Evolutionary conservation across 2,113 vertebrate genomes (phyloP).

Genomic region (Xenopus tropicalis): DNA sequence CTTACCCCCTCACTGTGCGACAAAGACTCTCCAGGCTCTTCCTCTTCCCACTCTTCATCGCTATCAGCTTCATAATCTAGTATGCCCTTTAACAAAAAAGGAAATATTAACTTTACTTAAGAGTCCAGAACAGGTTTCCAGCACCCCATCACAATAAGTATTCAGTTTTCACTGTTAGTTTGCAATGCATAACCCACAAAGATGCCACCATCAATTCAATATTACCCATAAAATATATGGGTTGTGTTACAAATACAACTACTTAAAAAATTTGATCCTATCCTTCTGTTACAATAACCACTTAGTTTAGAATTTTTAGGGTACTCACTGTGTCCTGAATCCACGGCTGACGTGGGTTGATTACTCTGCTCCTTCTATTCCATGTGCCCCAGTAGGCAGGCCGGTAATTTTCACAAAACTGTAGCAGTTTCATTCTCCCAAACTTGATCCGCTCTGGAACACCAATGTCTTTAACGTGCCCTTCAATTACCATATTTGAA

Average conservation of each 20-base stretch:
- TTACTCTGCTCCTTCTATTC: constrained; percentile 73
- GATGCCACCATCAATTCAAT: too few species aligned
- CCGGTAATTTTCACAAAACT: constrained; percentile 89
- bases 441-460: constrained; percentile 71
- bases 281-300: too few species aligned
- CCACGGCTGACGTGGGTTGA: constrained; percentile 79
- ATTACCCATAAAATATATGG: too few species aligned
- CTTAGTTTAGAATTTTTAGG: neutral
- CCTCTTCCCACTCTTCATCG: constrained; percentile 98
- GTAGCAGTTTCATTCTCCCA: constrained; percentile 89
- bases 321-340: constrained; percentile 76
- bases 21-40: constrained; percentile 93
- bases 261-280: too few species aligned
- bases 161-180: too few species aligned
- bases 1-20: constrained; percentile 95
- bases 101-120: neutral
- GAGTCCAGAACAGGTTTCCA: too few species aligned
- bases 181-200: too few species aligned
- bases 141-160: too few species aligned
- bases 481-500: constrained; percentile 70
- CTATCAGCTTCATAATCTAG: constrained; percentile 96
- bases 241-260: too few species aligned
- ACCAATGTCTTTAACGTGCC: constrained; percentile 56
- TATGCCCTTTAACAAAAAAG: constrained; percentile 63
- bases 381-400: constrained; percentile 97